Evolutionary conservation across 64 coral and sea anemone genomes (phyloP), one percentile per base, ranked within the genome.

Genomic region (Montipora cactus): DNA sequence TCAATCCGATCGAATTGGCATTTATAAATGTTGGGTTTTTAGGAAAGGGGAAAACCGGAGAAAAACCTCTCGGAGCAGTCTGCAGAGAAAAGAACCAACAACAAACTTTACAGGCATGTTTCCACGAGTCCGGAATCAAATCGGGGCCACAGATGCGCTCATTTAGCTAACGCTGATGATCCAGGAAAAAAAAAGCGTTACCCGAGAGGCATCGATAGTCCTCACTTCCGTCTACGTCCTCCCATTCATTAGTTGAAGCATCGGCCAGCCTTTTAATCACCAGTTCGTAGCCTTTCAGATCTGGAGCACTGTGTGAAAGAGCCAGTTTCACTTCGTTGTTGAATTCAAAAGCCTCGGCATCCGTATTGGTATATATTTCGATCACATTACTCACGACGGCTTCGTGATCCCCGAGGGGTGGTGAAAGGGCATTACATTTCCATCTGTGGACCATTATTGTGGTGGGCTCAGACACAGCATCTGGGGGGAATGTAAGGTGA

Each of bases 261-360:
- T 86, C 82, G 46, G 71, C 11, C 19, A 72, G 59, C 11, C 10
- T 45, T 48, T 86, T 86, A 6, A 86, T 72, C 66, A 86, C 82
- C 25, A 86, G 25, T 86, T 86, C 82, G 47, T 86, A 86, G 8
- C 82, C 82, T 16, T 51, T 9, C 1, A 72, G 47, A 20, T 50
- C 7, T 44, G 66, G 47, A 13, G 82, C 82, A 72, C 82, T 71
- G 82, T 86, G 82, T 37, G 67, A 71, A n/a, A 86, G 47, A 86
- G 9, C 62, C 66, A 86, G 7, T 48, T 69, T 49, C 19, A 48
- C 82, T 11, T 23, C 82, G 11, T 5, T 12, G 0, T n/a, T 22
- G 19, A 71, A 86, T 47, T 86, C 64, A 4, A 86, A n/a, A 12
- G 28, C 18, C 7, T 67, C 61, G 53, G 10, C 53, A 10, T 45